Evolutionary conservation across 2,888 invertebrate species (phyloP).

Genomic region (Eustalomyia histrio): DNA sequence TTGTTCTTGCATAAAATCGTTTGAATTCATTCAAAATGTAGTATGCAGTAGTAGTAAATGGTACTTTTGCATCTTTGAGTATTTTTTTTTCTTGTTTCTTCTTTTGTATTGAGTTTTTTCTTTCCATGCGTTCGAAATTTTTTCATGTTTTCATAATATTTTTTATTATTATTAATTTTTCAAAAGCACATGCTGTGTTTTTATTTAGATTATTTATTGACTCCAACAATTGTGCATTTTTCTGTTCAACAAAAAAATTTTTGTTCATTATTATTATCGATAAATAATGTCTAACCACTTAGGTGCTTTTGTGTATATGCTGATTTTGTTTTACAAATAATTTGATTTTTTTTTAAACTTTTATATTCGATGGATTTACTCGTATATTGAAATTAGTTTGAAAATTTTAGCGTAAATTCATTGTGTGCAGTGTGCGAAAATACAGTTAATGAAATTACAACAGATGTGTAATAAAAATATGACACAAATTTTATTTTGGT

Average conservation of each 20-base stretch:
- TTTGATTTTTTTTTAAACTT: neutral
- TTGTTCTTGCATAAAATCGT: conserved; percentile 7
- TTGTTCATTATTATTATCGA: conserved; percentile 17
- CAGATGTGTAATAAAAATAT: too few relatives aligned
- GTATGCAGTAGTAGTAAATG: neutral
- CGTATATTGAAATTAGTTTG: neutral
- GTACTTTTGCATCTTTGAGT: conserved; percentile 6
- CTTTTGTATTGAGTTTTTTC: neutral
- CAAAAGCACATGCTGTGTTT: conserved; percentile 25
- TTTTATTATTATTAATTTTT: neutral
- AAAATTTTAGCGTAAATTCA: neutral
- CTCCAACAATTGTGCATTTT: conserved; percentile 17
- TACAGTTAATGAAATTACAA: neutral
- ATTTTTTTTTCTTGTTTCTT: neutral
- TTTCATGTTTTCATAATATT: neutral
- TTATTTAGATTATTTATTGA: conserved; percentile 6
- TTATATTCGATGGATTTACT: neutral
- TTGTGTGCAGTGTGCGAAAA: neutral
- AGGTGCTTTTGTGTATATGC: neutral
- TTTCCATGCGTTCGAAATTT: neutral
- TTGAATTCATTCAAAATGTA: neutral
- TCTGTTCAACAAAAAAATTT: conserved; percentile 7
- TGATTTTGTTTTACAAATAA: conserved; percentile 17
- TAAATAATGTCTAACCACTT: conserved; percentile 23
- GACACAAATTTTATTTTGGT: too few relatives aligned